Conservation (phyloP, 2,113 vertebrate species). For the Ondatra zibethicus region DNA sequence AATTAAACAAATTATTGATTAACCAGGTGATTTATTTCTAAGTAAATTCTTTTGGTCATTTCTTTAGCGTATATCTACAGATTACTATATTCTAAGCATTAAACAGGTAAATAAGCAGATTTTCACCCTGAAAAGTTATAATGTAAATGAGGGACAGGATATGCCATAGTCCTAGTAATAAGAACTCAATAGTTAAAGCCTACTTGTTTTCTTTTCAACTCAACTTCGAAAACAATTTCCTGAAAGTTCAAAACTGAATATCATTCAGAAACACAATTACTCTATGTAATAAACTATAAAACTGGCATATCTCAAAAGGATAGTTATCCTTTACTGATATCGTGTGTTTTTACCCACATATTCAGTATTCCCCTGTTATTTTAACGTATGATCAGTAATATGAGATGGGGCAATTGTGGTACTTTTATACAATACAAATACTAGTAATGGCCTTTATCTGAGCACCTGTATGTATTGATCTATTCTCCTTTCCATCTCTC, state of each 20-base stretch:
- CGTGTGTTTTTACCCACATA: background rate
- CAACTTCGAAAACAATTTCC: constrained; percentile 3
- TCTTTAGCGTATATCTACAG: background rate
- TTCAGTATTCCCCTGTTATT: background rate
- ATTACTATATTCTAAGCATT: background rate
- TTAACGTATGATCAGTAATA: background rate
- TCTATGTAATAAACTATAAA: constrained; percentile 1
- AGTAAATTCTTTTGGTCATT: background rate
- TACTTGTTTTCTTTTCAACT: background rate
- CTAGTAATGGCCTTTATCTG: background rate
- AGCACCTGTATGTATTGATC: background rate
- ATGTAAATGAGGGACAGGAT: background rate
- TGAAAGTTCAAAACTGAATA: constrained; percentile 35
- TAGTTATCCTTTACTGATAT: background rate
- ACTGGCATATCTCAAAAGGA: background rate
- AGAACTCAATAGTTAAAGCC: background rate
- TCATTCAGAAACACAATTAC: background rate
- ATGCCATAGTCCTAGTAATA: background rate
- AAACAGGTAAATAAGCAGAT: background rate
- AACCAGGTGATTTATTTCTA: background rate
- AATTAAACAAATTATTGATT: background rate
- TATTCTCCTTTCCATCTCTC: constrained; percentile 13
- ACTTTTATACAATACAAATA: background rate
- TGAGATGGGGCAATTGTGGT: background rate
- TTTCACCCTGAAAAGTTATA: background rate